Conservation (phyloP, 2,888 invertebrate genomes). For the Trilocha varians region DNA sequence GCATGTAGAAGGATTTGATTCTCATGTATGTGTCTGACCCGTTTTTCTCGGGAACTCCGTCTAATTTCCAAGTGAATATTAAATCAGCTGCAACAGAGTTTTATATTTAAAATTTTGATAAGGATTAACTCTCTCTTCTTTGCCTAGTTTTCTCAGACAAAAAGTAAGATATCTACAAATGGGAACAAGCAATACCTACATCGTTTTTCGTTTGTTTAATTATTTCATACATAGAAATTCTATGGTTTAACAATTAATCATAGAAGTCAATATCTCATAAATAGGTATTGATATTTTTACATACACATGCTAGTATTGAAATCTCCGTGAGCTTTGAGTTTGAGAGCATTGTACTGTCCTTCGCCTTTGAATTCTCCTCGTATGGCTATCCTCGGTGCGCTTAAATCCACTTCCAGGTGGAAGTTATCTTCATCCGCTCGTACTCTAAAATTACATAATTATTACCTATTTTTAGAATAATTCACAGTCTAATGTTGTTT, state of each 20-base stretch:
- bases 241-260: too few relatives aligned
- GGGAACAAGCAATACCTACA: too few relatives aligned
- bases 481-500: too few relatives aligned
- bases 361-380: constrained; percentile 76
- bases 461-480: not conserved
- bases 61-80: constrained; percentile 69
- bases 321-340: constrained; percentile 73
- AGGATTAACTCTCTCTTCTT: too few relatives aligned
- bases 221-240: too few relatives aligned
- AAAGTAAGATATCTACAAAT: too few relatives aligned
- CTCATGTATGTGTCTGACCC: constrained; percentile 70
- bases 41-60: constrained; percentile 70
- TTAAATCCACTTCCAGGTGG: constrained; percentile 72
- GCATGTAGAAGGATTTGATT: constrained; percentile 74
- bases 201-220: too few relatives aligned
- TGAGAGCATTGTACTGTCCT: constrained; percentile 74
- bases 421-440: constrained; percentile 71
- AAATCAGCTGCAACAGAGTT: too few relatives aligned
- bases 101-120: too few relatives aligned
- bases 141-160: too few relatives aligned
- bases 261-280: not conserved
- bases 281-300: constrained; percentile 17
- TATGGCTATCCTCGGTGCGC: constrained; percentile 66
- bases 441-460: constrained; percentile 36
- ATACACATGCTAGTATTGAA: constrained; percentile 76